Evolutionary conservation across 2,797 vertebrate species (phyloP).

Genomic region (Gallirallus australis): DNA sequence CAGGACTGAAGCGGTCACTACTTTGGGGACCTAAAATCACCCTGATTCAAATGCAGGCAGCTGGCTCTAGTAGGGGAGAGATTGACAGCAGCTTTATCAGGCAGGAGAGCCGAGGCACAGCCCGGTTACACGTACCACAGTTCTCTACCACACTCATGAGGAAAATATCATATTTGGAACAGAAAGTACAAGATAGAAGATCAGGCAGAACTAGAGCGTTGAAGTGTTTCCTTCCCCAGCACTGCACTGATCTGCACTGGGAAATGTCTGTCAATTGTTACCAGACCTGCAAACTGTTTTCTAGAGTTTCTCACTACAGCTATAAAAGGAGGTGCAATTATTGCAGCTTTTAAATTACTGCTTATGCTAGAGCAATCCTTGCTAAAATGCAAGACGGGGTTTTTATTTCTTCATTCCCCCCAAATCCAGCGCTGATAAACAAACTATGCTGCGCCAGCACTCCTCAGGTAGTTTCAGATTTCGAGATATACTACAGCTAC

Average conservation of each 20-base stretch:
- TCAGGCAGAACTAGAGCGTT: not conserved
- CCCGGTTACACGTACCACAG: accelerated
- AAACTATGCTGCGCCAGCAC: slow-evolving; percentile 43
- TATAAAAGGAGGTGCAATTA: slow-evolving; percentile 32
- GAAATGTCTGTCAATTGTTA: slow-evolving; percentile 14
- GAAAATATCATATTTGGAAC: not conserved
- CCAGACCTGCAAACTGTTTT: slow-evolving; percentile 30
- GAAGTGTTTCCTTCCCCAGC: not conserved
- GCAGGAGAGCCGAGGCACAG: not conserved
- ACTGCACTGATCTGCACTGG: not conserved
- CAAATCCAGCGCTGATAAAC: not conserved
- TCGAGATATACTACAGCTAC: slow-evolving; percentile 34
- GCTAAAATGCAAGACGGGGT: not conserved
- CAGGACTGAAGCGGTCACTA: not conserved
- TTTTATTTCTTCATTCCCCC: slow-evolving; percentile 8
- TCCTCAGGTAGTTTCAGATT: slow-evolving; percentile 35
- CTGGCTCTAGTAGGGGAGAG: not conserved
- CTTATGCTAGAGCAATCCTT: not conserved
- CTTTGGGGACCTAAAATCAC: not conserved
- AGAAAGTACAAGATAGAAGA: not conserved
- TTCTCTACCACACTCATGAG: accelerated
- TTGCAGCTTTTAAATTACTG: slow-evolving; percentile 20
- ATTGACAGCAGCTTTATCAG: not conserved
- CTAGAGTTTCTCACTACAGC: not conserved
- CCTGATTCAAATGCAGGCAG: not conserved